A percentile compares a stretch with the other conserved stretches of the same genome.
These are phyloP conservation scores for Monopis laevigella DNA, from an alignment of 2,888 invertebrate species.

Conservation along the genomic window DNA sequence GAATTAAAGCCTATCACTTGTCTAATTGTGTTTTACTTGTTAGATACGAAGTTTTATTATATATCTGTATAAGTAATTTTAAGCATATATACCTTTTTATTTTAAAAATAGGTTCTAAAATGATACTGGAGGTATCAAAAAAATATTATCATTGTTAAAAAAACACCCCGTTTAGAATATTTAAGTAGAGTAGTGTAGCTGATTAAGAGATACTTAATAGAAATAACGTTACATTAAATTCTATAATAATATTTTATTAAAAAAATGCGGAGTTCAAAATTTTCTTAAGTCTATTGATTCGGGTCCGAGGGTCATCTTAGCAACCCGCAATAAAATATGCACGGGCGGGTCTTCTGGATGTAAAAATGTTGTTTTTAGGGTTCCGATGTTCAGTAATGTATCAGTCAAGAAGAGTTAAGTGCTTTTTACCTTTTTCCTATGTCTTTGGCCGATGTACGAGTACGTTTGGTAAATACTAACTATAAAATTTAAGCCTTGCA, in stretches of 20 bases:
- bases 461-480: not conserved
- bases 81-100: too few relatives aligned
- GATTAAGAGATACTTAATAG: not conserved
- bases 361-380: constrained; percentile 65
- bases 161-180: too few relatives aligned
- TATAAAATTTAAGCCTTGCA: not conserved
- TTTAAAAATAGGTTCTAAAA: too few relatives aligned
- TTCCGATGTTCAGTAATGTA: constrained; percentile 51
- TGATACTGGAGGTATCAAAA: too few relatives aligned
- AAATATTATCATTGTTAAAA: too few relatives aligned
- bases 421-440: constrained; percentile 23
- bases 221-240: not conserved
- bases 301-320: constrained; percentile 49
- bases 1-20: too few relatives aligned
- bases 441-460: not conserved
- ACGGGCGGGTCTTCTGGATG: constrained; percentile 47
- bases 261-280: constrained; percentile 16
- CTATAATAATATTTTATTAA: not conserved
- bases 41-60: too few relatives aligned
- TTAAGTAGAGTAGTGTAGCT: too few relatives aligned
- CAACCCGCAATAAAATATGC: constrained; percentile 62
- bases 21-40: too few relatives aligned
- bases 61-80: too few relatives aligned
- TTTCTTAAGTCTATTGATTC: constrained; percentile 35
- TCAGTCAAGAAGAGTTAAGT: constrained; percentile 54